Conservation (phyloP, 2,888 invertebrate genomes). For the Hymenopus coronatus region DNA sequence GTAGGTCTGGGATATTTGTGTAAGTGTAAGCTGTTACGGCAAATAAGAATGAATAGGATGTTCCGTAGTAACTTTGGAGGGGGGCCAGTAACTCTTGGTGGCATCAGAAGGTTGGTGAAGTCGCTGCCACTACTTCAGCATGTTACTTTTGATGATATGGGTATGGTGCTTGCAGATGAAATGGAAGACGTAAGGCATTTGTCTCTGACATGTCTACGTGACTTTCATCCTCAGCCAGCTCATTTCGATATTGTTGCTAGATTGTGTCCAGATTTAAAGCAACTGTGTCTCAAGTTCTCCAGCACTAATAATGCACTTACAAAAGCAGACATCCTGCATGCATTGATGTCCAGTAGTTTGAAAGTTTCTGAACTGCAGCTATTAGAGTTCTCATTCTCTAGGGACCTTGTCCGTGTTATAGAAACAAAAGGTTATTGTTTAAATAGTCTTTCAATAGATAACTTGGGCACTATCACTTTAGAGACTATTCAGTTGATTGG, state of each 20-base stretch:
- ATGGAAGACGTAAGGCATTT: conserved; percentile 33
- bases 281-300: conserved; percentile 26
- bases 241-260: conserved; percentile 30
- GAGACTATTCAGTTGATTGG: conserved; percentile 31
- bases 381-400: conserved; percentile 28
- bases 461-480: not conserved
- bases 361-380: conserved; percentile 29
- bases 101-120: conserved; percentile 32
- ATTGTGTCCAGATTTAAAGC: conserved; percentile 33
- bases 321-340: conserved; percentile 24
- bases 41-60: conserved; percentile 34
- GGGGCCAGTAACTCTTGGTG: conserved; percentile 33
- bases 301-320: conserved; percentile 4
- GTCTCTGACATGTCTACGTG: conserved; percentile 31
- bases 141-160: conserved; percentile 35
- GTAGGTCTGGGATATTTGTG: conserved; percentile 33
- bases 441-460: conserved; percentile 28
- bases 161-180: conserved; percentile 31
- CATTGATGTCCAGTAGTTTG: conserved; percentile 26
- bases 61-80: conserved; percentile 33
- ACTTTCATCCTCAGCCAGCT: conserved; percentile 29
- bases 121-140: conserved; percentile 31
- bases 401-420: conserved; percentile 28
- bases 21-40: conserved; percentile 34
- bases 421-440: conserved; percentile 30